These are phyloP conservation scores for Prenolepis imparis DNA, from an alignment of 2,888 invertebrate genomes.

Conservation along the genomic window DNA sequence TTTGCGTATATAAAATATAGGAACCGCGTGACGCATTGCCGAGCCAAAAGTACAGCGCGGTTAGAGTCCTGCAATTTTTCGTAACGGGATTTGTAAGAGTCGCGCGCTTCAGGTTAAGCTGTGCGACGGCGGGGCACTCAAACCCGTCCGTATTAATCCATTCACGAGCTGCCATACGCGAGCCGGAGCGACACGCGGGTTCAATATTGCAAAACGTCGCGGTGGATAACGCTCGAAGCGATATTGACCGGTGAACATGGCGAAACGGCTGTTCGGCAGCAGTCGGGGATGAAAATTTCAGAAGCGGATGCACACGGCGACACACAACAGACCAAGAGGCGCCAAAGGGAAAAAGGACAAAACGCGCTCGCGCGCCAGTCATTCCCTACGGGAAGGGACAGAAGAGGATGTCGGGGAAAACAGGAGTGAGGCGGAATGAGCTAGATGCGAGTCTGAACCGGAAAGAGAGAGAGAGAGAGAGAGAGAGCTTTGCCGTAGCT, in stretches of 20 bases:
- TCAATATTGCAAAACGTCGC: constrained; percentile 61
- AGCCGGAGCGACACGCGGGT: constrained; percentile 50
- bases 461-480: neutral
- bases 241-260: constrained; percentile 63
- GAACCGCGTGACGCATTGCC: neutral
- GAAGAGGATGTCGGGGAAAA: constrained; percentile 23
- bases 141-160: constrained; percentile 58
- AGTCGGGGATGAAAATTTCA: constrained; percentile 58
- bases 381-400: neutral
- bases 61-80: constrained; percentile 8
- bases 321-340: constrained; percentile 41
- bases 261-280: constrained; percentile 37
- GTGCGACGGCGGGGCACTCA: neutral
- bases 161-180: constrained; percentile 57
- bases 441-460: constrained; percentile 9
- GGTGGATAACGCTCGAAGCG: constrained; percentile 56
- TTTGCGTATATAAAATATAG: neutral
- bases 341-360: constrained; percentile 26
- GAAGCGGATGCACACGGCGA: constrained; percentile 48
- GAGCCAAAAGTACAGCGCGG: neutral
- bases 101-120: constrained; percentile 26
- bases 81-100: neutral
- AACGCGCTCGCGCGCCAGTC: neutral
- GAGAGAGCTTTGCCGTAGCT: neutral
- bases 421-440: neutral